Evolutionary conservation across 2,888 invertebrate species (phyloP), one percentile per base, ranked within the genome.

Genomic region (Achlya flavicornis): DNA sequence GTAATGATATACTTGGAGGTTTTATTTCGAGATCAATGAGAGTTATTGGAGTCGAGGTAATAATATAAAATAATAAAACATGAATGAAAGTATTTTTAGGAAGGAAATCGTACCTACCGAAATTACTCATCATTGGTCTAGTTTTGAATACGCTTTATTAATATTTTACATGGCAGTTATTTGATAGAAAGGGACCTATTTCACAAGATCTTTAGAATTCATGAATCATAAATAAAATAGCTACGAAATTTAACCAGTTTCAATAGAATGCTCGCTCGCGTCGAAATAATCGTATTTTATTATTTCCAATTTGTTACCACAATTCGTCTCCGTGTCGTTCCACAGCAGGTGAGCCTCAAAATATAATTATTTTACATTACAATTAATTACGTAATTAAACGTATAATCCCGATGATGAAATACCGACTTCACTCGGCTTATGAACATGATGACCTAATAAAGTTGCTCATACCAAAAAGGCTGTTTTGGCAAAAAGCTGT

Each of bases 311-410:
- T 75, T 76, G 67, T 70, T 71, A 62, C 67, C 61, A 58, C 65
- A 67, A 73, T 68, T 65, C 66, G 61, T 68, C 70, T 68, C 60
- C 11, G 60, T 60, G 57, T 58, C 62, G 67, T 38, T 33, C 58
- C 57, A 46, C 57, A 64, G 61, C 64, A 65, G 59, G 64, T 68
- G 53, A 68, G 65, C 67, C 64, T 61, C 66, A 62, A 71, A 74
- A 66, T 69, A 68, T 74, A 53, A 53, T 53, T 70, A 64, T 66
- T 67, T 66, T 65, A 73, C 70, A 70, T 67, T 57, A 71, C 71
- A 73, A 71, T 73, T 70, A 76, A 73, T 75, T 71, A 64, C 60
- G 61, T 69, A 76, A 76, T 74, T 76, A 74, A 74, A 72, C 57
- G 46, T 65, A 32, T 64, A 63, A 46, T 26, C 48, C 43, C n/a